Percentiles rank a stretch among this genome's conserved stretches.
Conservation (phyloP, 2,113 vertebrate genomes). For the Solenodon paradoxus region DNA sequence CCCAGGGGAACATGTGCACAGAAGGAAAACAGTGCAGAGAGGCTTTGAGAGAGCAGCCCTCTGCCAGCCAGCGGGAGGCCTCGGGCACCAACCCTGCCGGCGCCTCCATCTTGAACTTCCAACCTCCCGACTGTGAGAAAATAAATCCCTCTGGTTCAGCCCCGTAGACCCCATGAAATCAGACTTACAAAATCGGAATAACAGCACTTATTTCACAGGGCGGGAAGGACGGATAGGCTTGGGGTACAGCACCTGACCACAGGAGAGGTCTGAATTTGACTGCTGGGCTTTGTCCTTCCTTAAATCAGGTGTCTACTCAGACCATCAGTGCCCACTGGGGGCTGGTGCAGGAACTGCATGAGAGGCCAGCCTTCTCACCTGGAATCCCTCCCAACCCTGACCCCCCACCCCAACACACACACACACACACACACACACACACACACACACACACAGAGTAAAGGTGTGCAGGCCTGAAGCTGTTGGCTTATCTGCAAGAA, state of each 20-base stretch:
- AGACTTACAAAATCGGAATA: neutral
- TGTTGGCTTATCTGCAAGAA: neutral
- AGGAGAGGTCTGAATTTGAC: neutral
- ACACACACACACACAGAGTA: too few species aligned
- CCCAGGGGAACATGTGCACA: neutral
- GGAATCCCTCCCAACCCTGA: neutral
- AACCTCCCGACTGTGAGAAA: neutral
- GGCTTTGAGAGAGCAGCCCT: neutral
- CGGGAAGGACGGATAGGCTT: neutral
- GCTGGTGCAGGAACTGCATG: neutral
- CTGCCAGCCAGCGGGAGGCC: neutral
- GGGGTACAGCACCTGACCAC: neutral
- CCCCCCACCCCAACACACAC: too few species aligned
- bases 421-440: too few species aligned
- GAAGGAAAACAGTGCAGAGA: neutral
- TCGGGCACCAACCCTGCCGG: neutral
- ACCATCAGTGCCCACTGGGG: neutral
- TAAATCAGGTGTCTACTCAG: neutral
- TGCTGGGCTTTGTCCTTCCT: neutral
- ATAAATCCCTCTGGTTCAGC: neutral
- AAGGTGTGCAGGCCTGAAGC: neutral
- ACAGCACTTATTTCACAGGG: too few species aligned
- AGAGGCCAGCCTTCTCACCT: rapidly evolving
- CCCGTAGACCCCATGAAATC: neutral
- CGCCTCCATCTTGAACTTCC: neutral